Evolutionary conservation across 2,888 invertebrate species (phyloP).

Genomic region (Zaprionus lineosus): DNA sequence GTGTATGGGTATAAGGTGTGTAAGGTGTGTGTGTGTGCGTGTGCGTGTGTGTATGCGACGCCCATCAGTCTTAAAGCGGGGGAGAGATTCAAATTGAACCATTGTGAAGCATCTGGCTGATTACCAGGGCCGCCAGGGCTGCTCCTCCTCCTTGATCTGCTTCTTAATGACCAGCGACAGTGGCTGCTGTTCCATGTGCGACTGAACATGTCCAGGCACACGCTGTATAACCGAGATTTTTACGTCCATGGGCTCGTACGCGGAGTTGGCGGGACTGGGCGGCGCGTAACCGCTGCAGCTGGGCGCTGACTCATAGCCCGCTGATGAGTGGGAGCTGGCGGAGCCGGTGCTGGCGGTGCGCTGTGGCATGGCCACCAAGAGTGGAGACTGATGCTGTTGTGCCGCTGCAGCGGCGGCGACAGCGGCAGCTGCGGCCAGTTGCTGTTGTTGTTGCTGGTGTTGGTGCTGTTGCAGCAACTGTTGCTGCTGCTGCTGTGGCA

Average conservation of each 20-base stretch:
- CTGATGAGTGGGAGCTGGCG: constrained; percentile 85
- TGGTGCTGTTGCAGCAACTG: constrained; percentile 82
- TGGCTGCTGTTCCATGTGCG: constrained; percentile 84
- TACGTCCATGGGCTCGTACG: constrained; percentile 83
- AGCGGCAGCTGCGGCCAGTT: constrained; percentile 84
- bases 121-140: constrained; percentile 93
- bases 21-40: constrained; percentile 24
- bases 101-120: constrained; percentile 36
- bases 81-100: constrained; percentile 29
- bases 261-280: constrained; percentile 84
- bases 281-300: constrained; percentile 84
- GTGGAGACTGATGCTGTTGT: constrained; percentile 84
- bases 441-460: constrained; percentile 84
- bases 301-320: constrained; percentile 84
- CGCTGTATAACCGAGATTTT: constrained; percentile 84
- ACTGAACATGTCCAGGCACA: constrained; percentile 74
- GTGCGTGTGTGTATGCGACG: constrained; percentile 54
- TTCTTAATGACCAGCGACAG: constrained; percentile 89
- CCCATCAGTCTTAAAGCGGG: constrained; percentile 72
- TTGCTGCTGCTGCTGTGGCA: constrained; percentile 85
- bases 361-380: constrained; percentile 89
- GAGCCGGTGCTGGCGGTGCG: constrained; percentile 89
- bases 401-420: constrained; percentile 76
- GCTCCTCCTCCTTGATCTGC: constrained; percentile 86
- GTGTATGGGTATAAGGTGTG: constrained; percentile 19